Conservation (phyloP, 1,140 invertebrate species). For the Panagrolaimus sp. region DNA sequence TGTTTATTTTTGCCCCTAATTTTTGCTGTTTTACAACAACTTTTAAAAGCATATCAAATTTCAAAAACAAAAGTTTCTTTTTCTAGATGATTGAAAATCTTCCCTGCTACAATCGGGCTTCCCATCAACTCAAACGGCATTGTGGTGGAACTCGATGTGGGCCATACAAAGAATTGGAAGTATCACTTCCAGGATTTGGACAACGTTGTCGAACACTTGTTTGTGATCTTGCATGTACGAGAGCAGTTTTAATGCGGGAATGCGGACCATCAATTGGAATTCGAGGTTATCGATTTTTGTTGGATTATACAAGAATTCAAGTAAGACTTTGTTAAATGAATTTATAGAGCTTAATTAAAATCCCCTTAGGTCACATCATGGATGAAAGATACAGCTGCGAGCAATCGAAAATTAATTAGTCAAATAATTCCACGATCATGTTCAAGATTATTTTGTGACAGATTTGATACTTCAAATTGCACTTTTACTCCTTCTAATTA, state of each 20-base stretch:
- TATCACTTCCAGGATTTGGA: constrained; percentile 37
- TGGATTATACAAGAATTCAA: constrained; percentile 52
- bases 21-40: too few relatives aligned
- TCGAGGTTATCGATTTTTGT: constrained; percentile 45
- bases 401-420: constrained; percentile 18
- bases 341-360: too few relatives aligned
- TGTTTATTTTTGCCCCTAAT: too few relatives aligned
- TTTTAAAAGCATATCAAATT: too few relatives aligned
- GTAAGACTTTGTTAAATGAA: constrained; percentile 22
- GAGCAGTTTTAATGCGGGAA: constrained; percentile 37
- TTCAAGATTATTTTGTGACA: constrained; percentile 37
- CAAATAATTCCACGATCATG: constrained; percentile 38
- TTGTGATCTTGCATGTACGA: constrained; percentile 52
- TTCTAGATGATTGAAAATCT: constrained; percentile 52
- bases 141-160: constrained; percentile 48
- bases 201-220: constrained; percentile 51
- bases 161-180: constrained; percentile 46
- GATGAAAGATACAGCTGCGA: constrained; percentile 35
- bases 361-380: constrained; percentile 33
- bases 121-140: constrained; percentile 48
- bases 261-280: constrained; percentile 41
- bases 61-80: too few relatives aligned
- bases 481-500: constrained; percentile 20
- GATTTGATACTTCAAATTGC: constrained; percentile 42
- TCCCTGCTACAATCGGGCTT: constrained; percentile 43